phyloP scores from a whole-genome alignment of 2,113 vertebrate genomes.

The Sceloporus tristichus region DNA sequence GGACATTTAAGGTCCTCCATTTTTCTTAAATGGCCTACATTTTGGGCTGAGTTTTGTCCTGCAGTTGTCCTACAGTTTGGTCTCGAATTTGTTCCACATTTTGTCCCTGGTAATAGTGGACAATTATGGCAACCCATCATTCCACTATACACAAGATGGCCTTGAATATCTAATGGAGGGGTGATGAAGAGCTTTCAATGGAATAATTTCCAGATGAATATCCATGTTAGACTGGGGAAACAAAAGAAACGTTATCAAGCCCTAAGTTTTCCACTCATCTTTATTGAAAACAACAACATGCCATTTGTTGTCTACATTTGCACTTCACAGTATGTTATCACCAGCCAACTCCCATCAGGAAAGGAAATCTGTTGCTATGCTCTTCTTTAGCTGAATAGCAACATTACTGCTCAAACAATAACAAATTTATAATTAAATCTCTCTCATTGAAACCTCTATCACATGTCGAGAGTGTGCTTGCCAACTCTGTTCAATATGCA shows the following conservation, averaged over 20 bases:
- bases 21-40: too few species aligned
- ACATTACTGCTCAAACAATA: neutral
- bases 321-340: conserved; percentile 32
- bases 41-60: too few species aligned
- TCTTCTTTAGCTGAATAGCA: conserved; percentile 21
- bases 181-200: neutral
- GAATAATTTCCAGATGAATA: neutral
- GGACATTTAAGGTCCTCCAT: too few species aligned
- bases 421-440: conserved; percentile 4
- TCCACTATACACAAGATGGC: neutral
- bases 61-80: too few species aligned
- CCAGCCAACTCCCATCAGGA: neutral
- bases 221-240: neutral
- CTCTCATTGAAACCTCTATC: neutral
- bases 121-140: neutral
- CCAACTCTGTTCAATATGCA: neutral
- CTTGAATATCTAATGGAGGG: neutral
- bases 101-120: too few species aligned
- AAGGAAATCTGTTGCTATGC: conserved; percentile 42
- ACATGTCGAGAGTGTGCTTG: neutral
- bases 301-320: conserved; percentile 27
- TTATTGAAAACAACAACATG: neutral
- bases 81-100: too few species aligned
- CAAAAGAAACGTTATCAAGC: neutral
- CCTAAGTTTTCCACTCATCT: neutral